Evolutionary conservation across 2,888 invertebrate genomes (phyloP).

Genomic region (Yponomeuta sedellus): DNA sequence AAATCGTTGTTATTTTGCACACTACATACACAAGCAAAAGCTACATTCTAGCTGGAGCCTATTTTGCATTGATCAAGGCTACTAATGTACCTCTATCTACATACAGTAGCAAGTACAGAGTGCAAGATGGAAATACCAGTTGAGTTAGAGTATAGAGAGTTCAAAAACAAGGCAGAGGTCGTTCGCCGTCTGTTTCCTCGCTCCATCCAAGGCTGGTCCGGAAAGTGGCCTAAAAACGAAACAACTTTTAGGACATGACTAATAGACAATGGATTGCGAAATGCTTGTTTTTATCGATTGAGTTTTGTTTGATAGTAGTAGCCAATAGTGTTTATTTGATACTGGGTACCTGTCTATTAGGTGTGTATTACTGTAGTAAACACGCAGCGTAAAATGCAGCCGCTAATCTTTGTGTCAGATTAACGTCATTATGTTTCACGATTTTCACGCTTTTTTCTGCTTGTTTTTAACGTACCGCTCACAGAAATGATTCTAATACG

Average conservation of each 20-base stretch:
- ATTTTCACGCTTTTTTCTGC: no score
- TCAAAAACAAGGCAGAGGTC: slow-evolving; percentile 5
- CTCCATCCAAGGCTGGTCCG: slow-evolving; percentile 41
- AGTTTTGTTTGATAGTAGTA: not conserved
- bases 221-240: slow-evolving; percentile 44
- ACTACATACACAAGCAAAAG: not conserved
- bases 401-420: no score
- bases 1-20: not conserved
- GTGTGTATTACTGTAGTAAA: not conserved
- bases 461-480: no score
- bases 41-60: not conserved
- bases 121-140: not conserved
- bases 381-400: not conserved
- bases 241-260: slow-evolving; percentile 65
- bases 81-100: no score
- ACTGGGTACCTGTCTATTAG: not conserved
- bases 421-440: no score
- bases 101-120: not conserved
- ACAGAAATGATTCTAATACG: no score
- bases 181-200: slow-evolving; percentile 36
- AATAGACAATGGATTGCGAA: slow-evolving; percentile 60
- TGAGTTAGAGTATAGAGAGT: not conserved
- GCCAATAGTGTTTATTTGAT: slow-evolving; percentile 5
- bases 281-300: slow-evolving; percentile 30
- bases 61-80: slow-evolving; percentile 1